Evolutionary conservation across 2,888 invertebrate genomes (phyloP), one percentile per base, ranked within the genome.

Genomic region (Fragum fragum): DNA sequence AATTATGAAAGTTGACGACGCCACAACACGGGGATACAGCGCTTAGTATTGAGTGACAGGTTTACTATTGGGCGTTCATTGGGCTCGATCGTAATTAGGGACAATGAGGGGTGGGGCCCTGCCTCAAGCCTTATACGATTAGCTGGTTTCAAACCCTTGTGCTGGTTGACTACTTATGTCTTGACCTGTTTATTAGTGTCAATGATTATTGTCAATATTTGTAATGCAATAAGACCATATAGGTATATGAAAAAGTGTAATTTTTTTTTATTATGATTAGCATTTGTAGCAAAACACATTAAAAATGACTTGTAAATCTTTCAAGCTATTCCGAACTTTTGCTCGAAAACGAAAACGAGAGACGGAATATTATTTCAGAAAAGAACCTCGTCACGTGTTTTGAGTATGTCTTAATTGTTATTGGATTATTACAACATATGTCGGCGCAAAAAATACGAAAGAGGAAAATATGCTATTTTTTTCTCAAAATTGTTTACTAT

Each of bases 91-190:
- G 23, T 42, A 66, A 66, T 66, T 66, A 66, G 23, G 66, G 66
- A 66, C 66, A 66, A 66, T 42, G 36, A 23, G 23, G 66, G 66
- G 66, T 16, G 66, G 66, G 66, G 42, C 23, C 63, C 42, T 18
- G 66, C 66, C 66, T 66, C 66, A 23, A 66, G 66, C 66, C 42
- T 26, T 21, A 63, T 36, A 42, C 66, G 42, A 21, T 66, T 39
- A 42, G 21, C 23, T 42, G 42, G 42, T 14, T 18, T 66, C 14
- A 23, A 66, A 47, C 47, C 47, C 47, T 47, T 47, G 5, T 47
- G 47, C 2, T 9, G 47, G n/a, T 18, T 18, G 47, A 47, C 14
- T 14, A 39, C 39, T 6, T n/a, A n/a, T n/a, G n/a, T n/a, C n/a
- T n/a, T n/a, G n/a, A n/a, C n/a, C n/a, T n/a, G n/a, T n/a, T n/a